phyloP scores from a whole-genome alignment of 2,888 invertebrate species.

The Epirrhoe alternata region DNA sequence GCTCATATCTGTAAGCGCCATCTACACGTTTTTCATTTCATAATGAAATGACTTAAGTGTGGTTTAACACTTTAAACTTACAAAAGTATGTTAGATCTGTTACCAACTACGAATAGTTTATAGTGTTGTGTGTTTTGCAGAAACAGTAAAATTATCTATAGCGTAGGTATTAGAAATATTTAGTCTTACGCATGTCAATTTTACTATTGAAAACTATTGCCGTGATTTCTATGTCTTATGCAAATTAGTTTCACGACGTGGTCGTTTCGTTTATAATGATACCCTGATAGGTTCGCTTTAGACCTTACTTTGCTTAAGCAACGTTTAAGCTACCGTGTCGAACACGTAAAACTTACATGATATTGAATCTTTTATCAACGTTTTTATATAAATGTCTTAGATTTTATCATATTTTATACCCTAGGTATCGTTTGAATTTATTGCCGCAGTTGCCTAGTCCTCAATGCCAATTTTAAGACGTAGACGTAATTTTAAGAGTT shows the following conservation, averaged over 20 bases:
- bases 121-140: no score
- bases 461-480: constrained; percentile 46
- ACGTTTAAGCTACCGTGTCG: constrained; percentile 31
- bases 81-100: background rate
- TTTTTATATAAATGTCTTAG: constrained; percentile 9
- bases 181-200: constrained; percentile 31
- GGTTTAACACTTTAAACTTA: no score
- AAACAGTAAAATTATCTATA: background rate
- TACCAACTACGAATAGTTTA: background rate
- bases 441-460: constrained; percentile 27
- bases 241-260: constrained; percentile 46
- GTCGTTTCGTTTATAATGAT: constrained; percentile 35
- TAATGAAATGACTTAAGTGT: no score
- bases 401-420: constrained; percentile 9
- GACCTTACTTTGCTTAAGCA: constrained; percentile 29
- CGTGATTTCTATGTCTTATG: constrained; percentile 55
- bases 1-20: no score
- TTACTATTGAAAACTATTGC: constrained; percentile 41
- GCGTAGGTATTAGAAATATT: background rate
- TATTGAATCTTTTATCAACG: background rate
- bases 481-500: constrained; percentile 31
- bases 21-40: no score
- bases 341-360: constrained; percentile 33
- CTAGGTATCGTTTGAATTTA: constrained; percentile 13
- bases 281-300: constrained; percentile 2